A percentile compares a stretch with the other conserved stretches of the same genome.
Conservation (phyloP, 2,888 invertebrate species). For the Dichetophora obliterata region DNA sequence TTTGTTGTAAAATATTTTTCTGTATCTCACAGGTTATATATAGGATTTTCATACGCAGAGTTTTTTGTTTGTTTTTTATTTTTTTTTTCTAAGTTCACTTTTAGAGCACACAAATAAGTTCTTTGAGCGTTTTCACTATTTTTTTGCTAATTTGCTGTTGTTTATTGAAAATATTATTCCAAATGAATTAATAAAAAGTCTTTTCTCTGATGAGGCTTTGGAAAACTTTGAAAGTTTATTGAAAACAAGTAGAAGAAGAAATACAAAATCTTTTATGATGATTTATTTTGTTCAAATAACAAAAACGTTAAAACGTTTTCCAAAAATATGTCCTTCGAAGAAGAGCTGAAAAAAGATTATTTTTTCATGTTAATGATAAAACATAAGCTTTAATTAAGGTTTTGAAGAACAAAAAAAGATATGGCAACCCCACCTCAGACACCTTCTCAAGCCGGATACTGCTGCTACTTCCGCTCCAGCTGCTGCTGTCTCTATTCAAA, state of each 20-base stretch:
- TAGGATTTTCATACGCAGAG: not conserved
- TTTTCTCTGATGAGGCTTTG: not conserved
- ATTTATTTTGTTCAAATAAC: not conserved
- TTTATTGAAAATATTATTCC: not conserved
- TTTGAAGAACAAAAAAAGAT: no score
- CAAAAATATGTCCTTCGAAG: not conserved
- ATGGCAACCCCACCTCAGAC: not conserved
- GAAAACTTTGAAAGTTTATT: conserved; percentile 4
- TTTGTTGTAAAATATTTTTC: not conserved
- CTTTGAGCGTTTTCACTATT: not conserved
- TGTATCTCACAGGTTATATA: not conserved
- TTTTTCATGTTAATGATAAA: no score
- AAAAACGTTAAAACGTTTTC: conserved; percentile 11
- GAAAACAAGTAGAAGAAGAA: conserved; percentile 14
- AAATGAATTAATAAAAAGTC: conserved; percentile 13
- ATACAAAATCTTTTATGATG: conserved; percentile 17
- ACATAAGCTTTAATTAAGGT: no score
- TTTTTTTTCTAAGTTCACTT: not conserved
- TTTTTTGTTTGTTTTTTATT: not conserved
- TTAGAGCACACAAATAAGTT: not conserved
- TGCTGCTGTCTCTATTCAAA: not conserved
- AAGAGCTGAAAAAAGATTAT: not conserved
- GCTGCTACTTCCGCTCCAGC: conserved; percentile 22
- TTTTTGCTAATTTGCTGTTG: not conserved
- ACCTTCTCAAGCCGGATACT: no score